Conservation (phyloP, 2,797 vertebrate genomes). For the Eidolon dupreanum region DNA sequence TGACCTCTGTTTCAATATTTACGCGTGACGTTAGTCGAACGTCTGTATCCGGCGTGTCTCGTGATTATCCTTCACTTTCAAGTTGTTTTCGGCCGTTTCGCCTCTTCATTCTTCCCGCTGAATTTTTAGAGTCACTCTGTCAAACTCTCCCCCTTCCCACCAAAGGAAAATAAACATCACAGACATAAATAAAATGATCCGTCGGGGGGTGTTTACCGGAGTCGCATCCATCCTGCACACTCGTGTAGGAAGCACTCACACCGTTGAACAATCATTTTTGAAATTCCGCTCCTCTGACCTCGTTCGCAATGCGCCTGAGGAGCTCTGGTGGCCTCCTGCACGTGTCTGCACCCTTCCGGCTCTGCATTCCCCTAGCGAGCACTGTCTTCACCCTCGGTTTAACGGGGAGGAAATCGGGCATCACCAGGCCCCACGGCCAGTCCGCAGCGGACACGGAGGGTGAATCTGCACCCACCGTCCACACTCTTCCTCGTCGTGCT, state of each 20-base stretch:
- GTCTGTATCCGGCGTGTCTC: not conserved
- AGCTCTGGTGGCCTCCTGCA: not conserved
- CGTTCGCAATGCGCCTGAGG: not conserved
- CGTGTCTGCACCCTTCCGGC: not conserved
- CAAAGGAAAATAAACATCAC: not conserved
- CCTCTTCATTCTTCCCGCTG: not conserved
- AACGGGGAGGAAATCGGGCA: not conserved
- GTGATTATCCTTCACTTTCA: not conserved
- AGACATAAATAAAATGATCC: not conserved
- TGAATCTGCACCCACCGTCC: not conserved
- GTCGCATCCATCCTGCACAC: not conserved
- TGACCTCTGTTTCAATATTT: not conserved
- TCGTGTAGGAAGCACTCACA: not conserved
- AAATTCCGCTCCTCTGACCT: not conserved
- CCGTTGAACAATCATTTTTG: not conserved
- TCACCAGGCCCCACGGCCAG: not conserved
- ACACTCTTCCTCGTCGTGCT: not conserved
- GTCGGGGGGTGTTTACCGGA: not conserved
- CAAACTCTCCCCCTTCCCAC: not conserved
- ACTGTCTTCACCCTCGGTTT: not conserved
- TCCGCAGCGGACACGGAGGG: not conserved
- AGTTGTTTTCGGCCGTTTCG: not conserved
- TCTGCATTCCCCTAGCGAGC: not conserved
- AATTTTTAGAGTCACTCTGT: conserved; percentile 20
- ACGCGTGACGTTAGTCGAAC: conserved; percentile 29